Conservation (phyloP, 2,888 invertebrate genomes). For the Mesoligia furuncula region DNA sequence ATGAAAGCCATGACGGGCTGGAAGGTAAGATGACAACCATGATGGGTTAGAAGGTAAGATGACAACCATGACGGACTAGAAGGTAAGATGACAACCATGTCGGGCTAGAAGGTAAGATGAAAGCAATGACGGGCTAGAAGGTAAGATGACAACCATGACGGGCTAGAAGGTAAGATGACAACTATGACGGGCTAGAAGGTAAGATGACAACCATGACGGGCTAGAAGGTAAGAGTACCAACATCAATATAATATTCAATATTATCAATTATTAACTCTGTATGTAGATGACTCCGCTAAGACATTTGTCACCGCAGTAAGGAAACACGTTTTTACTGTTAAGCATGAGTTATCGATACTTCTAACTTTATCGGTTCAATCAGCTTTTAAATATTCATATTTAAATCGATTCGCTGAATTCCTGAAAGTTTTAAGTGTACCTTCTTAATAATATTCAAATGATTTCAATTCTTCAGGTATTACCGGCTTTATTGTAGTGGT, state of each 20-base stretch:
- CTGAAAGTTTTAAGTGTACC: constrained; percentile 9
- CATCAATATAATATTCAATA: neutral
- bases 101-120: too few species aligned
- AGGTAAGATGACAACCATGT: too few species aligned
- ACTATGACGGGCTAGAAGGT: too few species aligned
- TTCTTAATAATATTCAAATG: constrained; percentile 29
- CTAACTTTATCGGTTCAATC: constrained; percentile 24
- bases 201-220: too few species aligned
- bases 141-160: too few species aligned
- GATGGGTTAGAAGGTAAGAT: too few species aligned
- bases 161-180: too few species aligned
- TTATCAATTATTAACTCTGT: neutral
- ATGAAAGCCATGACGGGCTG: too few species aligned
- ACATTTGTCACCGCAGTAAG: constrained; percentile 8
- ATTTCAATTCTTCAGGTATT: neutral
- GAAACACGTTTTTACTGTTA: constrained; percentile 6
- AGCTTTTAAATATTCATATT: constrained; percentile 38
- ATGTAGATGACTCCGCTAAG: neutral
- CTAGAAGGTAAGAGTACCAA: neutral
- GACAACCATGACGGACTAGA: too few species aligned
- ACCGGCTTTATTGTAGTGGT: neutral
- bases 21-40: too few species aligned
- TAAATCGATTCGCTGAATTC: constrained; percentile 38
- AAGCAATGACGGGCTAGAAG: too few species aligned
- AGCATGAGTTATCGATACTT: constrained; percentile 14